Evolutionary conservation across 2,797 vertebrate genomes (phyloP).

Genomic region (Chiloscyllium punctatum): DNA sequence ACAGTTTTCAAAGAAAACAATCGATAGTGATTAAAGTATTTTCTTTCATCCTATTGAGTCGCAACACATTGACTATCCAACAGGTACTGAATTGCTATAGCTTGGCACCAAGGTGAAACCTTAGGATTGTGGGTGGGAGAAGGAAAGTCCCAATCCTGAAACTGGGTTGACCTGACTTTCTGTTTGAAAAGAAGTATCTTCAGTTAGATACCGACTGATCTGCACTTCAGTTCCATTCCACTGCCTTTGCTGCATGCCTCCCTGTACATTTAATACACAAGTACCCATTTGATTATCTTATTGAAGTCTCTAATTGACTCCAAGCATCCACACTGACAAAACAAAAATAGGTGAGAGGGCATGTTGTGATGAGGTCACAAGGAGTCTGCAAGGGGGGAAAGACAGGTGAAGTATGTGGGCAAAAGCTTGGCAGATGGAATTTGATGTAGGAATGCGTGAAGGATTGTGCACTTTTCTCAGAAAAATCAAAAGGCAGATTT

Average conservation of each 20-base stretch:
- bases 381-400: too few relatives aligned
- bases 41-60: background rate
- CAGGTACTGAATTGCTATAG: background rate
- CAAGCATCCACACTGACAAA: background rate
- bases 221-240: background rate
- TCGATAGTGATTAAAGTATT: background rate
- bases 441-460: too few relatives aligned
- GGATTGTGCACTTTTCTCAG: too few relatives aligned
- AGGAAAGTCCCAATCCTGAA: background rate
- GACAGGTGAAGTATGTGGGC: too few relatives aligned
- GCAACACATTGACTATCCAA: background rate
- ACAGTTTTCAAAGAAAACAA: background rate
- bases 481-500: too few relatives aligned
- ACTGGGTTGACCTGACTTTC: background rate
- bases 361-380: too few relatives aligned
- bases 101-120: background rate
- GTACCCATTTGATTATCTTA: background rate
- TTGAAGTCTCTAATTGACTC: background rate
- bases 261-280: background rate
- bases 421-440: too few relatives aligned
- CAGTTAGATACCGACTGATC: background rate
- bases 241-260: background rate
- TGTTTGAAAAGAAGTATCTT: background rate
- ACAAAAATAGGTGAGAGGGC: too few relatives aligned
- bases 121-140: background rate